phyloP scores from a whole-genome alignment of 2,797 vertebrate species.

The Phrynocephalus guinanensis region DNA sequence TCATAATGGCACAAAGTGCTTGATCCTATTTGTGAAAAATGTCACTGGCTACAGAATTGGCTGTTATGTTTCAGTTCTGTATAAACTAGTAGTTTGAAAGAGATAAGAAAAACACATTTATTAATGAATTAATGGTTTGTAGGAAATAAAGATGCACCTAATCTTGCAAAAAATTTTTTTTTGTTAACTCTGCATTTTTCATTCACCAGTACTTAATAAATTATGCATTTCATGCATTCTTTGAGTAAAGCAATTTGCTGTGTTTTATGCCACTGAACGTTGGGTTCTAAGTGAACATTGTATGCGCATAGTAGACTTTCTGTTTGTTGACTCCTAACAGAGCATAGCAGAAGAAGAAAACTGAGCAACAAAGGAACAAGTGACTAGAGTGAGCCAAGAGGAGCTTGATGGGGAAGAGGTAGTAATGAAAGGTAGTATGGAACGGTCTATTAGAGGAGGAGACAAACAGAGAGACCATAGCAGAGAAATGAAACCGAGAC shows the following conservation, averaged over 20 bases:
- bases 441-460: no score
- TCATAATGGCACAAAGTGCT: slow-evolving; percentile 54
- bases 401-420: no score
- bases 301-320: not conserved
- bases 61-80: slow-evolving; percentile 67
- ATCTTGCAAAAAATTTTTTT: slow-evolving; percentile 46
- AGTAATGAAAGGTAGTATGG: no score
- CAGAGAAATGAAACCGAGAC: no score
- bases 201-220: slow-evolving; percentile 54
- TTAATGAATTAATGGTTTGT: slow-evolving; percentile 42
- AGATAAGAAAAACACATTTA: slow-evolving; percentile 37
- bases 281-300: slow-evolving; percentile 58
- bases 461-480: no score
- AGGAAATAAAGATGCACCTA: slow-evolving; percentile 32
- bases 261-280: not conserved
- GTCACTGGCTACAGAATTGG: slow-evolving; percentile 60
- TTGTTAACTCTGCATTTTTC: slow-evolving; percentile 41
- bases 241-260: slow-evolving; percentile 37
- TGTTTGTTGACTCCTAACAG: not conserved
- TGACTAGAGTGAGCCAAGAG: no score
- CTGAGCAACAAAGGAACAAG: no score
- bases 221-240: slow-evolving; percentile 28
- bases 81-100: slow-evolving; percentile 58
- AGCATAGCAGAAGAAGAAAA: no score
- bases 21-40: slow-evolving; percentile 66